Conservation (phyloP, 2,888 invertebrate genomes). For the Buathra laborator region DNA sequence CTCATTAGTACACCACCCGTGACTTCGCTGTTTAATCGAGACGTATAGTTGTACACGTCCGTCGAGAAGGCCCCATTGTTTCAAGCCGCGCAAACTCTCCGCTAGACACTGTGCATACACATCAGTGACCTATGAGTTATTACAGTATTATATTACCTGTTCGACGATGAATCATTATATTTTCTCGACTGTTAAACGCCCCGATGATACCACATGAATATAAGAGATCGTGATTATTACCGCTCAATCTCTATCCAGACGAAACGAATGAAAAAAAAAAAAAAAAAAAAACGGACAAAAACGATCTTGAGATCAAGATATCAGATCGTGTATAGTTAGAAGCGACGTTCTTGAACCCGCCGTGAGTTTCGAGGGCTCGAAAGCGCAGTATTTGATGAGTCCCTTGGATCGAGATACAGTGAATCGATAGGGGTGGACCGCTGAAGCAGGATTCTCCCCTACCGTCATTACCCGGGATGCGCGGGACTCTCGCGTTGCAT, state of each 20-base stretch:
- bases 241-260: not conserved
- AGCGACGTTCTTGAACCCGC: not conserved
- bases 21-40: slow-evolving; percentile 31
- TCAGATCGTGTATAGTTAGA: not conserved
- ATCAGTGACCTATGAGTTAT: slow-evolving; percentile 42
- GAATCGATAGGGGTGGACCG: slow-evolving; percentile 1
- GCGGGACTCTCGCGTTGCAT: not conserved
- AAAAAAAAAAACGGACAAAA: not conserved
- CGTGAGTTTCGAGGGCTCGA: slow-evolving; percentile 7
- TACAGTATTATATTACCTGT: slow-evolving; percentile 23
- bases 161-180: slow-evolving; percentile 36
- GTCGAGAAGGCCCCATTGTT: slow-evolving; percentile 28
- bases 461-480: slow-evolving; percentile 2
- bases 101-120: slow-evolving; percentile 6
- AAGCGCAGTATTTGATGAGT: not conserved
- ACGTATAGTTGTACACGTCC: slow-evolving; percentile 21
- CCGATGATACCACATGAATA: not conserved
- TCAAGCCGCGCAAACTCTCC: slow-evolving; percentile 2
- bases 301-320: not conserved
- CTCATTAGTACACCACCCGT: slow-evolving; percentile 32
- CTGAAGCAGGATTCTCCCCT: slow-evolving; percentile 8
- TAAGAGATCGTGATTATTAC: not conserved
- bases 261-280: not conserved
- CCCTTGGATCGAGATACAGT: not conserved
- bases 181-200: not conserved